Conservation (phyloP, 2,888 invertebrate genomes). For the Yponomeuta cagnagella region DNA sequence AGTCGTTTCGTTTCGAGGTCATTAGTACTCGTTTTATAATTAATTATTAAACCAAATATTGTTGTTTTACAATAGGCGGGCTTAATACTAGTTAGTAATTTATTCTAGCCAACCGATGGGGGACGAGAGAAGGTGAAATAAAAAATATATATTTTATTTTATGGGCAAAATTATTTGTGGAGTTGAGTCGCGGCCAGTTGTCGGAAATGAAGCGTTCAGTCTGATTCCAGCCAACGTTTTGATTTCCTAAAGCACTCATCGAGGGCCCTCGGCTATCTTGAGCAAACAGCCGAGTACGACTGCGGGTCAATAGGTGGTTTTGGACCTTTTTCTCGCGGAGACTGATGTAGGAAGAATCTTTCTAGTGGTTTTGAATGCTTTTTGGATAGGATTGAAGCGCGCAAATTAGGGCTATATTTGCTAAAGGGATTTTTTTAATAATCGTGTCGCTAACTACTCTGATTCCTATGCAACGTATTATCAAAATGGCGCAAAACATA, state of each 20-base stretch:
- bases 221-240: constrained; percentile 17
- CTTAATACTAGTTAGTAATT: too few species aligned
- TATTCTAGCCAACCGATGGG: too few species aligned
- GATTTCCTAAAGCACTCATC: constrained; percentile 15
- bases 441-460: neutral
- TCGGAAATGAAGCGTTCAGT: constrained; percentile 25
- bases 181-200: constrained; percentile 16
- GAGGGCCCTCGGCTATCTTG: constrained; percentile 18
- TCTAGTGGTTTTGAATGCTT: neutral
- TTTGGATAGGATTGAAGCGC: neutral
- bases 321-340: neutral
- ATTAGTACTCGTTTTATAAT: neutral
- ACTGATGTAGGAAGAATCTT: neutral
- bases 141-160: neutral
- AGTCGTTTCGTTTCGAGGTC: too few species aligned
- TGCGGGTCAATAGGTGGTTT: constrained; percentile 20
- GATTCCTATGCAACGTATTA: too few species aligned
- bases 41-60: neutral
- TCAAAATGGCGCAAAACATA: too few species aligned
- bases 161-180: neutral
- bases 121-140: too few species aligned
- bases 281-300: constrained; percentile 21
- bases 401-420: neutral
- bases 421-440: neutral
- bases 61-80: too few species aligned